Evolutionary conservation across 2,113 vertebrate genomes (phyloP).

Genomic region (Hippoglossus stenolepis): DNA sequence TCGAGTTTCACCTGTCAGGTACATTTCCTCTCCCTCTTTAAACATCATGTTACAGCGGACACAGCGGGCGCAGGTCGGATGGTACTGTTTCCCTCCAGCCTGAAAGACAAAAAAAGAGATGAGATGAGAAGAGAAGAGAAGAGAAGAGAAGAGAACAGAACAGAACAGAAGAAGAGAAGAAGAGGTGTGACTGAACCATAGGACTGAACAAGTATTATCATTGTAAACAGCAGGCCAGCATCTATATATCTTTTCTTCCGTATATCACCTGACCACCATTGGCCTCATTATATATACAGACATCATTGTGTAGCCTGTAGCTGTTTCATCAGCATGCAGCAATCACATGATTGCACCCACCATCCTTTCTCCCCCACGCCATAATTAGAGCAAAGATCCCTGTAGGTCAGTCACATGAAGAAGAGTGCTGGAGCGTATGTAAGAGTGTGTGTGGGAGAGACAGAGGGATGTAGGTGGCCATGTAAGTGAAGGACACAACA

Average conservation of each 20-base stretch:
- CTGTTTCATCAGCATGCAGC: conserved; percentile 38
- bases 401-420: conserved; percentile 48
- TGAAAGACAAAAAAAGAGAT: conserved; percentile 52
- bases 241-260: conserved; percentile 38
- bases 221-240: conserved; percentile 19
- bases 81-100: conserved; percentile 98
- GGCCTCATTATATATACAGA: conserved; percentile 33
- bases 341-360: conserved; percentile 32
- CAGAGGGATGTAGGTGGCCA: conserved; percentile 22
- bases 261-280: conserved; percentile 29
- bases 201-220: conserved; percentile 33
- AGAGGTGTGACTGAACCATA: conserved; percentile 1
- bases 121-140: neutral
- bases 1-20: conserved; percentile 90
- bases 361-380: conserved; percentile 4
- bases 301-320: conserved; percentile 19
- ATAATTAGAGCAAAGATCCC: conserved; percentile 60
- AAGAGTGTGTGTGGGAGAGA: conserved; percentile 18
- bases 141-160: no score
- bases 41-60: conserved; percentile 98
- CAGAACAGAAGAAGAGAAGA: neutral
- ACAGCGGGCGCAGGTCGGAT: conserved; percentile 95
- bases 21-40: conserved; percentile 98
- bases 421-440: conserved; percentile 12
- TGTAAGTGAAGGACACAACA: conserved; percentile 56